These are phyloP conservation scores for Trissonchulus latispiculum DNA, from an alignment of 2,888 invertebrate species.

Conservation along the genomic window DNA sequence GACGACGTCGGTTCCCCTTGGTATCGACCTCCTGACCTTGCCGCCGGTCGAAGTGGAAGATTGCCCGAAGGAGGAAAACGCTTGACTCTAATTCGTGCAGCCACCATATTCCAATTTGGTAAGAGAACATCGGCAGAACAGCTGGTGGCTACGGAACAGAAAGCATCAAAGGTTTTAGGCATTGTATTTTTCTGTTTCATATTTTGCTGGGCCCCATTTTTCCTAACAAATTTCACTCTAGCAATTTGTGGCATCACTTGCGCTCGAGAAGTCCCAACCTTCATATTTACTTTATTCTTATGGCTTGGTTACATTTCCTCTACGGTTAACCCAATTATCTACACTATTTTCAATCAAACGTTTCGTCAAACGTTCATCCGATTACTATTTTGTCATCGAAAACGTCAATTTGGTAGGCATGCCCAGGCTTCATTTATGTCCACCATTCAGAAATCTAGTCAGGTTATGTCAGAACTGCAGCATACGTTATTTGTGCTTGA, in stretches of 20 bases:
- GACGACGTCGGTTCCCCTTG: too few species aligned
- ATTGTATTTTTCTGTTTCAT: constrained; percentile 90
- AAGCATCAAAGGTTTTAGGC: constrained; percentile 87
- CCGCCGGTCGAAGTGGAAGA: too few species aligned
- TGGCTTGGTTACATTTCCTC: constrained; percentile 90
- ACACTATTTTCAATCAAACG: constrained; percentile 86
- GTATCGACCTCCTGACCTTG: too few species aligned
- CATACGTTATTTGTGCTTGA: neutral
- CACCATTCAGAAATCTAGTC: neutral
- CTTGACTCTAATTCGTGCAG: neutral
- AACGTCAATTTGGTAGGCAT: neutral
- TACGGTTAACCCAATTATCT: constrained; percentile 89
- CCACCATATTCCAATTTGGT: neutral
- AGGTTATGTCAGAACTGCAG: neutral
- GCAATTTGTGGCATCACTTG: constrained; percentile 65
- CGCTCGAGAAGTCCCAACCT: constrained; percentile 54
- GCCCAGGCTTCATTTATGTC: neutral
- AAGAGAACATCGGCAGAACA: neutral
- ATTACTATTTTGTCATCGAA: neutral
- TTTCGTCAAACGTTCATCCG: constrained; percentile 70
- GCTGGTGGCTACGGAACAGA: constrained; percentile 57
- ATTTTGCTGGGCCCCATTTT: constrained; percentile 89
- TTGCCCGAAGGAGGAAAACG: neutral
- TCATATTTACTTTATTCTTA: constrained; percentile 73
- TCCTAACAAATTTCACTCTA: constrained; percentile 72